Percentiles rank a stretch among this genome's conserved stretches.
These are phyloP conservation scores for Enteromius viviparus DNA, from an alignment of 2,797 vertebrate species.

Conservation along the genomic window DNA sequence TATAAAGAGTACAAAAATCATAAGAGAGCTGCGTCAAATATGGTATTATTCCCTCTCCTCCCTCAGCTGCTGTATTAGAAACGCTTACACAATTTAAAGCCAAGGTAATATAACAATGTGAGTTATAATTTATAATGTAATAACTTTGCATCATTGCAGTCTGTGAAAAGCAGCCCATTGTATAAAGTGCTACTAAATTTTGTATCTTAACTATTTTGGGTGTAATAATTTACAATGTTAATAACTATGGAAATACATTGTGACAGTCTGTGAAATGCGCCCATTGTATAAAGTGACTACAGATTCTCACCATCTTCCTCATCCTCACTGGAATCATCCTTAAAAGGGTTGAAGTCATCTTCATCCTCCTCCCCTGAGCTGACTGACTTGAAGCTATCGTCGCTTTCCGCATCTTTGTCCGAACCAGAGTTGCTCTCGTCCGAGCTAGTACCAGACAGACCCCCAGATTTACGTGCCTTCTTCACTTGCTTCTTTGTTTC, in stretches of 20 bases:
- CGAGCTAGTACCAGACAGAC: conserved; percentile 91
- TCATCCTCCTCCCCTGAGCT: conserved; percentile 88
- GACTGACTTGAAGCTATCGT: conserved; percentile 92
- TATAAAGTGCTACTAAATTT: neutral
- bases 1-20: neutral
- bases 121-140: neutral
- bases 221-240: neutral
- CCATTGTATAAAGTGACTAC: neutral
- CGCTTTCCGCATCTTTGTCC: conserved; percentile 74
- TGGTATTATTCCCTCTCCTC: neutral
- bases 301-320: conserved; percentile 89
- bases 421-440: conserved; percentile 89
- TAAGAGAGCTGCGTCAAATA: neutral
- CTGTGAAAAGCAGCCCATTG: neutral
- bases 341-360: conserved; percentile 96
- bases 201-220: neutral
- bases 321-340: conserved; percentile 94
- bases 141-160: neutral
- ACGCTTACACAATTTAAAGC: neutral
- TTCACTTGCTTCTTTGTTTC: conserved; percentile 87
- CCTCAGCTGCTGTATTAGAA: neutral
- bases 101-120: neutral
- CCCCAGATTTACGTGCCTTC: conserved; percentile 86
- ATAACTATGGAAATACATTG: neutral
- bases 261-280: neutral